Base-by-base conservation (phyloP, 2,113 vertebrate species). In the Coptodon rendalli region DNA sequence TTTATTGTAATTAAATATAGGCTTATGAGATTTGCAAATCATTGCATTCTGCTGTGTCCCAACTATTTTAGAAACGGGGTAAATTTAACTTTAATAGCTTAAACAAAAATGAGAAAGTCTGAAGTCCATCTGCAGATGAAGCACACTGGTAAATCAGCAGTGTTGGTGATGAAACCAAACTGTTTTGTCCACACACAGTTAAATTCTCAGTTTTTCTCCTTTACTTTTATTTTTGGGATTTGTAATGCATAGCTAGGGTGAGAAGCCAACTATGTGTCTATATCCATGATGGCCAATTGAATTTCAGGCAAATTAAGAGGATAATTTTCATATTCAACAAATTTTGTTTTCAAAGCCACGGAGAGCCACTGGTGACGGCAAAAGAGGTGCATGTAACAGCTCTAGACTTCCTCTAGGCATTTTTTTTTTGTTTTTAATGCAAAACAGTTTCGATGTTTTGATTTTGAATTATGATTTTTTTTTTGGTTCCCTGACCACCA, bases 391-490 rank as follows among this genome's bases (percentile, higher is more conserved):
- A 3, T 34, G 57, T 3, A 61, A 34, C 16, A 34, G 57, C 57
- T 61, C 29, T 34, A 3, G 29, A 34, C 57, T 61, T 61, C 57
- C 5, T 61, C 9, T 61, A 61, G 2, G 16, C 29, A 9, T 13
- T 27, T 31, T 8, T 36, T 56, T 54, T 36, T 12, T 31, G 6
- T 34, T 54, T 27, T 13, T 5, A 1, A 13, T 13, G 2, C 0
- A 13, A 3, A 5, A 40, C 38, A 11, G 7, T 50, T 48, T 9
- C 17, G 2, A 17, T 17, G 57, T 31, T 59, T 59, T 17, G 8
- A 17, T 31, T 59, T 16, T 59, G 56, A 31, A 9, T 59, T 31
- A 16, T 59, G 56, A 31, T 17, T 59, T 59, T 61, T 53, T 16
- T 10, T 61, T 59, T 9, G 14, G 29, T 6, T 61, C 29, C 27